Base-by-base conservation (phyloP, 2,113 vertebrate species). In the Nycticorax nycticorax region DNA sequence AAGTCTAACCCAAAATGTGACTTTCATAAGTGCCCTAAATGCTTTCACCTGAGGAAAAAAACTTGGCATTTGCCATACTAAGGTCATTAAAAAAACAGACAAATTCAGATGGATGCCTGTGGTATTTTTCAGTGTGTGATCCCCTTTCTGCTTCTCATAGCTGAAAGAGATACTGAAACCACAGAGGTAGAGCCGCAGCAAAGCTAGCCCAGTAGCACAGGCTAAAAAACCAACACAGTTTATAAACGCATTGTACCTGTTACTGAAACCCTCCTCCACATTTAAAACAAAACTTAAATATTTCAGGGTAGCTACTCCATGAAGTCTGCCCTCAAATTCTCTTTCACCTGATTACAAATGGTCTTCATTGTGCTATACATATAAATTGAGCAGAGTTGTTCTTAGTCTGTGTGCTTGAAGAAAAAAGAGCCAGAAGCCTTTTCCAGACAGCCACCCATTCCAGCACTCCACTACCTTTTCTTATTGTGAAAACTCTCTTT, bases 251-350 rank as follows among this genome's bases (percentile, higher is more conserved):
- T 94, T 94, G 60, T 71, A 56, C 62, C 47, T 71, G 27, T 91
- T 90, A 95, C 26, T 95, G 81, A 96, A 96, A 86, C 68, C 5
- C 20, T 35, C 62, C 20, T 35, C 62, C 45, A 8, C 60, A 81
- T 92, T 96, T 96, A 66, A 96, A 80, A 10, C 10, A 66, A 97
- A 96, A 83, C 39, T n/a, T 45, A 32, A 60, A 26, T 85, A 84
- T 94, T 96, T 96, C 39, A 92, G 55, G 17, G 18, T 68, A 79
- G 64, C 33, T 63, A 39, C 30, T 81, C 18, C 39, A 30, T 43
- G 6, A 75, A 95, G 87, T n/a, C 41, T 33, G 6, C 52, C 77
- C 59, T 91, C 39, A 82, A 68, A 76, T 68, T 47, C 23, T 81
- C 33, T 78, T 93, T 85, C 52, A 75, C 33, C 66, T 82, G 48